phyloP scores from a whole-genome alignment of 2,797 vertebrate genomes.

The Lophius americanus region DNA sequence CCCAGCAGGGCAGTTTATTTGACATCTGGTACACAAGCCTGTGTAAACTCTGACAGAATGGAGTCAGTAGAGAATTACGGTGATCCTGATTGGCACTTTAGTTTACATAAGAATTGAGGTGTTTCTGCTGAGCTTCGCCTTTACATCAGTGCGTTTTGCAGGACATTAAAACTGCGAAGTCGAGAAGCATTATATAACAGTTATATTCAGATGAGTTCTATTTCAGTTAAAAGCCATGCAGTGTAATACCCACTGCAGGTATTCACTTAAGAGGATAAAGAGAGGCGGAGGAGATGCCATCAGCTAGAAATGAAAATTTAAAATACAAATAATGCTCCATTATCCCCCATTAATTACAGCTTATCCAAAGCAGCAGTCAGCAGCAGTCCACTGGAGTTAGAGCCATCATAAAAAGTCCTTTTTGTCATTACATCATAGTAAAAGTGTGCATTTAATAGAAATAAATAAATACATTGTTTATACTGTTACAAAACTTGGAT shows the following conservation, averaged over 20 bases:
- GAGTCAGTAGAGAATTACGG: slow-evolving; percentile 38
- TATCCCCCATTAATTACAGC: slow-evolving; percentile 36
- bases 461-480: neutral
- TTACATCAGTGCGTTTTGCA: neutral
- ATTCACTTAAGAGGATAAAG: slow-evolving; percentile 60
- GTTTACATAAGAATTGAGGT: neutral
- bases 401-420: neutral
- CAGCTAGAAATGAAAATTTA: slow-evolving; percentile 8
- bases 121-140: neutral
- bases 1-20: slow-evolving; percentile 17
- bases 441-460: neutral
- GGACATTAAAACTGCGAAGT: neutral
- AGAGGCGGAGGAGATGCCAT: slow-evolving; percentile 28
- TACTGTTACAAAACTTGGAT: no score
- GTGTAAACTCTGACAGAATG: slow-evolving; percentile 39
- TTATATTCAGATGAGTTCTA: slow-evolving; percentile 47
- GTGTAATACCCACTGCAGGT: slow-evolving; percentile 39
- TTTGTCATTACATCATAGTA: neutral
- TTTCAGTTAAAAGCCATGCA: slow-evolving; percentile 58
- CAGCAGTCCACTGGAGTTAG: neutral
- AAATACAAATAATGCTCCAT: neutral
- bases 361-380: slow-evolving; percentile 20
- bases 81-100: neutral
- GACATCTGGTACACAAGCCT: slow-evolving; percentile 24
- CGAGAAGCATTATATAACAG: slow-evolving; percentile 10